Evolutionary conservation across 2,888 invertebrate genomes (phyloP), one percentile per base, ranked within the genome.

Genomic region (Anticlea derivata): DNA sequence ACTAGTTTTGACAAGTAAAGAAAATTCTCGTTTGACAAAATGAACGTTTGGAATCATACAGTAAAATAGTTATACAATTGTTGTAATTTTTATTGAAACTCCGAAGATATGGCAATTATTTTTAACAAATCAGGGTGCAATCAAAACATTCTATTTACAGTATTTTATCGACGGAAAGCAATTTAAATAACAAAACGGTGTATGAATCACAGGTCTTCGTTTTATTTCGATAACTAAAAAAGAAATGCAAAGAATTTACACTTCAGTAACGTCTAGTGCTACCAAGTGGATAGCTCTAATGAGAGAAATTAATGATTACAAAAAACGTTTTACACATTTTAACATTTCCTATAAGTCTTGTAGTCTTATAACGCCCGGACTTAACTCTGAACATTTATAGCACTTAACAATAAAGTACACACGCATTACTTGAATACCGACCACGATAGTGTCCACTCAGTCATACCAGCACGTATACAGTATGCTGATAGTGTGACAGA

Each of bases 271-370:
- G 77, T 86, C 84, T 86, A 87, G 73, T 80, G 80, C 86, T 86
- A 87, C 81, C 77, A 75, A 85, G 81, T 75, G 78, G 84, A 86
- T 85, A 86, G 83, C 79, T 82, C 79, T 73, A 75, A 78, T 80
- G 80, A 83, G 80, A 86, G 4, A 71, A 87, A 86, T 80, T 74
- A 86, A 83, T 84, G 86, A 86, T 87, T 89, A 89, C 86, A 89
- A 89, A 88, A 86, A 87, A 85, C 80, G 80, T 88, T 58, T 52
- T 89, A 89, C 84, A 86, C 81, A 82, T 82, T 72, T 50, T 86
- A 86, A 86, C 83, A 86, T 86, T 86, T 85, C 79, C 86, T 89
- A 87, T 89, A 89, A 90, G 90, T 90, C 89, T 90, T 89, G 80
- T 88, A 81, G 85, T 89, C 83, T 86, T 85, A 72, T 71, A 76